Conservation (phyloP, 2,888 invertebrate species). For the Acheta domesticus region DNA sequence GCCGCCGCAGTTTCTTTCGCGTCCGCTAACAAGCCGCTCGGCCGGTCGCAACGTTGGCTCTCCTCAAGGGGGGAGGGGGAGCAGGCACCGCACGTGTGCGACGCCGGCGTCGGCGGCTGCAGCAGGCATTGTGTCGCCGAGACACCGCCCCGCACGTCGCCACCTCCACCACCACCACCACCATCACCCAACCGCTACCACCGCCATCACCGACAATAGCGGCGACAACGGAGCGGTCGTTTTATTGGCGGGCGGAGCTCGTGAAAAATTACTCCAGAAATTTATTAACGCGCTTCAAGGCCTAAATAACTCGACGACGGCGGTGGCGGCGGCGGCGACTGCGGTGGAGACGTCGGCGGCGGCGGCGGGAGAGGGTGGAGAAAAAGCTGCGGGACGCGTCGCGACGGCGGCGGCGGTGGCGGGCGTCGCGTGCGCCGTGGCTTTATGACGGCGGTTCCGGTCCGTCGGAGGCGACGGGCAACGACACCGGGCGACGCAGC, state of each 20-base stretch:
- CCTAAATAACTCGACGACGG: neutral
- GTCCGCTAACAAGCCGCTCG: no score
- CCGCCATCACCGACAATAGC: neutral
- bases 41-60: no score
- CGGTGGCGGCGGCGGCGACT: neutral
- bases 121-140: no score
- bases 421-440: neutral
- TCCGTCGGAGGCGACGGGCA: neutral
- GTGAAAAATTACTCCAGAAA: slow-evolving; percentile 18
- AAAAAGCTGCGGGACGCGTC: neutral
- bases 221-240: neutral
- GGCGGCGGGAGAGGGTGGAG: neutral
- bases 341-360: neutral
- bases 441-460: slow-evolving; percentile 18
- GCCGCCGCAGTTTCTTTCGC: no score
- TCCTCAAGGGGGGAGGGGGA: no score
- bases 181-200: no score
- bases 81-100: no score
- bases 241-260: neutral
- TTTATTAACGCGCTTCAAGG: slow-evolving; percentile 7
- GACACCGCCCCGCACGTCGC: no score
- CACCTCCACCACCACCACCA: no score
- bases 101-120: no score
- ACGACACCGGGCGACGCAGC: neutral
- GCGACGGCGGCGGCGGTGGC: neutral